Base-by-base conservation (phyloP, 1,140 invertebrate species). In the Streblospio benedicti region DNA sequence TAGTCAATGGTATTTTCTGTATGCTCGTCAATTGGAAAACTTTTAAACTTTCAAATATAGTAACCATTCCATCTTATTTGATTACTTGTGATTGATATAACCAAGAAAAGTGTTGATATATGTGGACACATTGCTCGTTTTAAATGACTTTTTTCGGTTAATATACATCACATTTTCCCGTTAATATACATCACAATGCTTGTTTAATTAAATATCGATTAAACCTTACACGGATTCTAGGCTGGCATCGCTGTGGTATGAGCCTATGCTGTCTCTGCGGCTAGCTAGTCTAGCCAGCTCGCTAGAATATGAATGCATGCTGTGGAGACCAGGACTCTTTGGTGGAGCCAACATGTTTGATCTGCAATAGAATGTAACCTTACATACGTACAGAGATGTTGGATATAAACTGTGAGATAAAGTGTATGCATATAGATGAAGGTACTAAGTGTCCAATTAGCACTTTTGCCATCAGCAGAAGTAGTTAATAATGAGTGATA, bases 181-280 rank as follows among this genome's bases (percentile, higher is more conserved):
- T n/a, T n/a, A n/a, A n/a, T n/a, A n/a, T n/a, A n/a, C n/a, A n/a
- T n/a, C n/a, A n/a, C n/a, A n/a, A n/a, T n/a, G n/a, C n/a, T n/a
- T n/a, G n/a, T n/a, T n/a, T n/a, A n/a, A n/a, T n/a, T n/a, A n/a
- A n/a, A n/a, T n/a, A n/a, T n/a, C n/a, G n/a, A 53, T 31, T 23
- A 23, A 23, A 14, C 20, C 30, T 0, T 43, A 18, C 4, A 16
- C 4, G 33, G 20, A 23, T 20, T 43, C 35, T 23, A 56, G 28
- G 31, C 18, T 16, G 27, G 31, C 45, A 23, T 54, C 47, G 31
- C 57, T 59, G 49, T 59, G 49, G 31, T 23, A 59, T 14, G 45
- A 51, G 4, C 57, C 57, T 23, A 59, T 59, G 28, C 45, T 51
- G 33, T 59, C 57, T 4, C n/a, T 31, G 45, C 57, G 20, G 44